Evolutionary conservation across 1,140 invertebrate species (phyloP), one percentile per base, ranked within the genome.

Genomic region (Brachionus manjavacas): DNA sequence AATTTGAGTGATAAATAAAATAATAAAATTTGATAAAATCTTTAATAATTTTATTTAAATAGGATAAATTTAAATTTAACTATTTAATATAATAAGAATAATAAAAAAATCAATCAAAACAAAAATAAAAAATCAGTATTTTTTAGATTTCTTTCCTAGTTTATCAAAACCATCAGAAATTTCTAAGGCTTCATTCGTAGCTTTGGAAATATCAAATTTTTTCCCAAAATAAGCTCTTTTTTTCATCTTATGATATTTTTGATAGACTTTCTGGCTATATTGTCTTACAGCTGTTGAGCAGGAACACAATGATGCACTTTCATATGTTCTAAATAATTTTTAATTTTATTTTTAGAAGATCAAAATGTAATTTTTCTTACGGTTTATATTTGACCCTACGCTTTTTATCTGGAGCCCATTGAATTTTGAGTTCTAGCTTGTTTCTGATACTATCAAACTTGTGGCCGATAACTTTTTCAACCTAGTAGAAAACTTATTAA

Each of bases 51-150:
- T 55, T 55, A 55, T 55, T 55, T 55, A n/a, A 55, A 55, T 55
- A n/a, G 12, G 49, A 55, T 55, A 55, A 55, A 55, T 55, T 55
- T 55, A 55, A 55, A 55, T 55, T 20, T n/a, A 55, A 55, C 49
- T 55, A n/a, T 55, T 55, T 55, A 20, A 55, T 55, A 55, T n/a
- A 55, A 16, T 1, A 55, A 55, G 49, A n/a, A 55, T 20, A 55
- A 55, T 55, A 55, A 55, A 55, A 55, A 55, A 55, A 55, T 46
- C 0, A 55, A 55, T 55, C 49, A 55, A 55, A 55, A 55, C 49
- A 55, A 55, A 55, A 55, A 55, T 55, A 55, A 55, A 68, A 68
- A 68, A 68, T 68, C 28, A 68, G 28, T 31, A 31, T 68, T 68
- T 68, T 68, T 68, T 68, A 31, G 23, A 68, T 31, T 25, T 68